phyloP scores from a whole-genome alignment of 2,113 vertebrate species.

The Egretta garzetta region DNA sequence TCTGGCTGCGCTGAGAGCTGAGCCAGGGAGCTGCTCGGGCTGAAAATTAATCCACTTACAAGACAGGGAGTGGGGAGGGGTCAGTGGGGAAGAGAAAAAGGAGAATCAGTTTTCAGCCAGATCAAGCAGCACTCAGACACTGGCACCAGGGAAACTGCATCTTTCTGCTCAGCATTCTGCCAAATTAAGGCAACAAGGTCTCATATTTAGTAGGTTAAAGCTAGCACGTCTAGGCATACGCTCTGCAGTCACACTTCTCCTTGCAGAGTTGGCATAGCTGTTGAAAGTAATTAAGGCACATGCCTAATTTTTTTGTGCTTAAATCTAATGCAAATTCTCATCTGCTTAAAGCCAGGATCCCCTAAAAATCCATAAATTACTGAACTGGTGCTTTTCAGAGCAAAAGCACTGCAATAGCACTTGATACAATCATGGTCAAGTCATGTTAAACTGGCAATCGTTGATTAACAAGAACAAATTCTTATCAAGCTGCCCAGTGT shows the following conservation, averaged over 20 bases:
- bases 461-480: not conserved
- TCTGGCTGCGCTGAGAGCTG: not conserved
- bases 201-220: not conserved
- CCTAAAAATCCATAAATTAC: not conserved
- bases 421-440: accelerated
- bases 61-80: not conserved
- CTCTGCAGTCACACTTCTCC: not conserved
- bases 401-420: not conserved
- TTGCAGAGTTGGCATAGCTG: not conserved
- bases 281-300: not conserved
- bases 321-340: not conserved
- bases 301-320: not conserved
- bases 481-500: not conserved
- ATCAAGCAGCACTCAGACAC: not conserved
- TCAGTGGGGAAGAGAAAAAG: not conserved
- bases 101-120: not conserved
- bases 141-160: not conserved
- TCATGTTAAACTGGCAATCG: not conserved
- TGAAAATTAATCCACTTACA: constrained; percentile 24
- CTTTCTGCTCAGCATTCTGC: not conserved
- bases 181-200: not conserved
- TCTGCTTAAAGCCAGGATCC: not conserved
- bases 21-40: not conserved
- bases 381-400: not conserved
- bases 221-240: not conserved